Evolutionary conservation across 2,888 invertebrate species (phyloP), one percentile per base, ranked within the genome.

Genomic region (Hydrotaea diabolus): DNA sequence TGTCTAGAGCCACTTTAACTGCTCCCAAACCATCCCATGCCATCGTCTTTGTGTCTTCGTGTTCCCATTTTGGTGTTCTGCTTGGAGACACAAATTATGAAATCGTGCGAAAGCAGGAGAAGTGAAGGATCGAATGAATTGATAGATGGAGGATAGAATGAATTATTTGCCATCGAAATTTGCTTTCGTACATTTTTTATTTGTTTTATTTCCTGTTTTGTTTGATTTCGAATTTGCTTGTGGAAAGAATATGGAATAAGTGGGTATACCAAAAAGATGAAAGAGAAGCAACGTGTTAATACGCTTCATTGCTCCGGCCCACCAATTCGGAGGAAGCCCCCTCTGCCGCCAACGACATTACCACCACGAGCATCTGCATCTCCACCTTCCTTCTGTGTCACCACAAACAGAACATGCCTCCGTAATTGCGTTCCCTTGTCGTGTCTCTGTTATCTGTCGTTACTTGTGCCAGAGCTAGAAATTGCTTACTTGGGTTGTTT

Each of bases 361-460:
- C 55, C 19, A 21, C 72, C 17, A 19, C 23, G n/a, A 13, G 49
- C 49, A 36, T 73, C 72, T 39, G 75, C 73, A 76, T 81, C 84
- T 75, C 72, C 84, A n/a, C 13, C 43, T 23, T 46, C 46, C 5
- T n/a, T 31, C 31, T 31, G 13, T 46, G 21, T 46, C 23, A 46
- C 46, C 69, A 23, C 69, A 69, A 43, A 21, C 23, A 43, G 81
- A 77, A 82, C 82, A 85, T 62, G 82, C 74, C 79, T 82, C 62
- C 77, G 82, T 85, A 85, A 85, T 85, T 85, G 82, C 79, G 76
- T 85, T 85, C 85, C 79, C 85, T 82, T 85, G 85, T 85, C 81
- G 62, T 85, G 39, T 76, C 82, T 76, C 85, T 77, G 77, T 80
- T 81, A 76, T 78, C 80, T 84, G 84, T 76, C 78, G 46, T 21